A percentile compares a stretch with the other conserved stretches of the same genome.
These are phyloP conservation scores for Cryptops parisi DNA, from an alignment of 2,888 invertebrate species.

Conservation along the genomic window DNA sequence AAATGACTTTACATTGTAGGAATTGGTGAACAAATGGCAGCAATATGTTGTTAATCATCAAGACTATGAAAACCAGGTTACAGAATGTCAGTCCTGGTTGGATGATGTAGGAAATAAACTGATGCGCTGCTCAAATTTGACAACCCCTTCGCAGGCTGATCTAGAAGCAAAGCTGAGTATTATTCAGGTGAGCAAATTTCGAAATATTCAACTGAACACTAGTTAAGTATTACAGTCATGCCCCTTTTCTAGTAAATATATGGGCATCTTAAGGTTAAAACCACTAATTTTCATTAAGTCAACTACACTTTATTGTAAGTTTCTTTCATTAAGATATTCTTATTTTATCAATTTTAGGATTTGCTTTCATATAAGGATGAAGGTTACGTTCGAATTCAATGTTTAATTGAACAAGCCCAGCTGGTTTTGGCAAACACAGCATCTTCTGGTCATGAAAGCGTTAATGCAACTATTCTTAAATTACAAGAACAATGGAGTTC, in stretches of 20 bases:
- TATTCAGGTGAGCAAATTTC: slow-evolving; percentile 39
- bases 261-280: too few species aligned
- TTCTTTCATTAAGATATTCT: slow-evolving; percentile 27
- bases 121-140: slow-evolving; percentile 71
- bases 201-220: too few species aligned
- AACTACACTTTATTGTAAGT: too few species aligned
- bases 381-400: slow-evolving; percentile 75
- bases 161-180: slow-evolving; percentile 68
- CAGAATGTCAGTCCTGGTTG: slow-evolving; percentile 70
- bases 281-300: too few species aligned
- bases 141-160: slow-evolving; percentile 67
- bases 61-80: slow-evolving; percentile 65
- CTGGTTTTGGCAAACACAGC: slow-evolving; percentile 81
- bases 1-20: slow-evolving; percentile 38
- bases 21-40: slow-evolving; percentile 79
- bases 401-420: slow-evolving; percentile 79
- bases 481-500: slow-evolving; percentile 84
- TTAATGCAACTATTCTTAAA: slow-evolving; percentile 64
- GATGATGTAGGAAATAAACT: slow-evolving; percentile 65
- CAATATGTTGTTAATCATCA: slow-evolving; percentile 76
- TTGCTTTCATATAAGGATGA: slow-evolving; percentile 81
- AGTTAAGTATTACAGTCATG: too few species aligned
- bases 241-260: too few species aligned
- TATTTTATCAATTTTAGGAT: slow-evolving; percentile 44
- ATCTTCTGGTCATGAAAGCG: slow-evolving; percentile 67